phyloP scores from a whole-genome alignment of 2,113 vertebrate genomes.

The Thalassarche chlororhynchos region DNA sequence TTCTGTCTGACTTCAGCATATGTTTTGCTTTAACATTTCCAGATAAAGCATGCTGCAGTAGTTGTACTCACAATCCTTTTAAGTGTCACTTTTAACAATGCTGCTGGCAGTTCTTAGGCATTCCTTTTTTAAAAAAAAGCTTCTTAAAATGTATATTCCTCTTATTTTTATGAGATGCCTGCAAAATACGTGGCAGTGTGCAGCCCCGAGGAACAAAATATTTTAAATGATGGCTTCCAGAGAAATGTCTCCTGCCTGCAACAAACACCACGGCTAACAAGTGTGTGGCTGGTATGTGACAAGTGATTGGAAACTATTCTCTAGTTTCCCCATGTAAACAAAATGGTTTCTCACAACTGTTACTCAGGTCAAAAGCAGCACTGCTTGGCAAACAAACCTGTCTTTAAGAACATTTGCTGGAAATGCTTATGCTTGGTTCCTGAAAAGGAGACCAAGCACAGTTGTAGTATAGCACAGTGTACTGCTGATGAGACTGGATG shows the following conservation, averaged over 20 bases:
- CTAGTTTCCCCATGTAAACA: not conserved
- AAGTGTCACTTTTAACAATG: conserved; percentile 17
- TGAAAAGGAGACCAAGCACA: not conserved
- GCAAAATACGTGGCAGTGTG: not conserved
- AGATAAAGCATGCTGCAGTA: conserved; percentile 31
- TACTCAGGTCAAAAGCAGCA: not conserved
- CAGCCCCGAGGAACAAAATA: not conserved
- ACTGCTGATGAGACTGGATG: not conserved
- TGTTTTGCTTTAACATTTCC: conserved; percentile 33
- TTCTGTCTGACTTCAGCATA: not conserved
- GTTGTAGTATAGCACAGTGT: not conserved
- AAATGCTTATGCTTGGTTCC: not conserved
- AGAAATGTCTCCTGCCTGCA: not conserved
- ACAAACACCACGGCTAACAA: not conserved
- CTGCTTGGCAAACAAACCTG: conserved; percentile 1
- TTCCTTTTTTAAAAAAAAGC: not conserved
- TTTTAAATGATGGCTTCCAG: conserved; percentile 9
- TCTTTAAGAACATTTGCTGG: conserved; percentile 19
- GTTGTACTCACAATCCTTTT: not conserved
- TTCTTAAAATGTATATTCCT: not conserved
- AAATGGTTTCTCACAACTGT: conserved; percentile 3
- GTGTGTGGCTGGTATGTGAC: not conserved
- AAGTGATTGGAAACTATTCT: conserved; percentile 22
- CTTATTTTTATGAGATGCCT: not conserved
- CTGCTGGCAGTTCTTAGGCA: not conserved